Base-by-base conservation (phyloP, 2,797 vertebrate genomes). In the Xyrichtys novacula region DNA sequence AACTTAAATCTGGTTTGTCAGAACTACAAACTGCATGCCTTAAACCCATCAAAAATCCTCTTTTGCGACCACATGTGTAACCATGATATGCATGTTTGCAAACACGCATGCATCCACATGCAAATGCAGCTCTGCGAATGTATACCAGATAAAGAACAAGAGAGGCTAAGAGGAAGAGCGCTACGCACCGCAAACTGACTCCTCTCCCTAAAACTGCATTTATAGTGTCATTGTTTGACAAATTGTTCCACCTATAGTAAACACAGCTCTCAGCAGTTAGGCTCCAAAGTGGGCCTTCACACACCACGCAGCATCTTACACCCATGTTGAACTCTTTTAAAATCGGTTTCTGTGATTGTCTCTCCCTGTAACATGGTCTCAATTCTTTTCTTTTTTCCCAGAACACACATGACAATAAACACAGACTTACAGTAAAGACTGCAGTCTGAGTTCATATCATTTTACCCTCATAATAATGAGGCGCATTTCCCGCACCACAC, bases 191-290 rank as follows among this genome's bases (percentile, higher is more conserved):
- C 42, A 42, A 19, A 42, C 65, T 55, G 65, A 46, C 46, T 46
- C 10, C 25, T 59, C 57, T 58, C 10, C 16, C 20, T 28, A 25
- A 57, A 60, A 17, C 42, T 55, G 60, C 44, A 65, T 39, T 74
- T 67, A 62, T 69, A 75, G 61, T 83, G 65, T 80, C 69, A 78
- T 66, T 66, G 61, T 83, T 83, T 84, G 77, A 86, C 76, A 71
- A 71, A 77, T 75, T 63, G 36, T 36, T 84, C 72, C 44, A 80
- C 65, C 76, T 71, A 62, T 48, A 59, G 72, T 78, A 80, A 78
- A 80, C 70, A 81, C 25, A 69, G 16, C 47, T 77, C 65, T 64
- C 62, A 59, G 42, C 67, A 65, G 49, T 20, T 61, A 52, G 5
- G 38, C 39, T 62, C 36, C 12, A 65, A 72, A 75, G 61, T 31